phyloP scores from a whole-genome alignment of 2,113 vertebrate species.

The Piaya cayana region DNA sequence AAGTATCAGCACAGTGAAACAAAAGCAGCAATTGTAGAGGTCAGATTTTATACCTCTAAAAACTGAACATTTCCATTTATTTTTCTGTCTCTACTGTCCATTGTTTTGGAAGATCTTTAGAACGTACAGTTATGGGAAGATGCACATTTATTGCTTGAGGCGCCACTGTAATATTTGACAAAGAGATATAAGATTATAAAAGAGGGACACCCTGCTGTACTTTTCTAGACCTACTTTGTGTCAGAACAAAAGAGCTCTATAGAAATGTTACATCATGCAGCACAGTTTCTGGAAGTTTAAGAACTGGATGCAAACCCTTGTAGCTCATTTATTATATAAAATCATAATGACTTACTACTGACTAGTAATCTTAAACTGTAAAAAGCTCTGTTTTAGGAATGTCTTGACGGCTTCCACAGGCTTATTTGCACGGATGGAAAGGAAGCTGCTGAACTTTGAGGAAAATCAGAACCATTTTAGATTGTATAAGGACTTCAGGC shows the following conservation, averaged over 20 bases:
- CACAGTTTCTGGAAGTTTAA: constrained; percentile 56
- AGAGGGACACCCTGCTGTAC: not conserved
- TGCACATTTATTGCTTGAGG: rapidly evolving
- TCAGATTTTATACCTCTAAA: not conserved
- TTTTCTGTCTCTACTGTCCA: not conserved
- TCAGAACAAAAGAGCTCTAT: constrained; percentile 9
- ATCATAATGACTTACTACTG: constrained; percentile 20
- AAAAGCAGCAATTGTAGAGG: not conserved
- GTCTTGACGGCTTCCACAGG: not conserved
- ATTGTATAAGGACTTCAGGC: not conserved
- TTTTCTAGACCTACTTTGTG: constrained; percentile 28
- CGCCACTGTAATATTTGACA: not conserved
- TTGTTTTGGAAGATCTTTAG: not conserved
- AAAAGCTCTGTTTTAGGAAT: constrained; percentile 14
- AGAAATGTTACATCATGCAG: constrained; percentile 7
- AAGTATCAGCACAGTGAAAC: not conserved
- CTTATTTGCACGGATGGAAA: constrained; percentile 6
- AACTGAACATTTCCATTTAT: not conserved
- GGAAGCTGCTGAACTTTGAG: not conserved
- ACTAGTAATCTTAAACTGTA: not conserved
- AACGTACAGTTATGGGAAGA: not conserved
- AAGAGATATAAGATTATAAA: not conserved
- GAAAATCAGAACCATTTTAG: not conserved
- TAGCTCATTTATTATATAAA: constrained; percentile 3
- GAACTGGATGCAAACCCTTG: constrained; percentile 24